phyloP scores from a whole-genome alignment of 1,140 invertebrate species.

The Penaeus indicus region DNA sequence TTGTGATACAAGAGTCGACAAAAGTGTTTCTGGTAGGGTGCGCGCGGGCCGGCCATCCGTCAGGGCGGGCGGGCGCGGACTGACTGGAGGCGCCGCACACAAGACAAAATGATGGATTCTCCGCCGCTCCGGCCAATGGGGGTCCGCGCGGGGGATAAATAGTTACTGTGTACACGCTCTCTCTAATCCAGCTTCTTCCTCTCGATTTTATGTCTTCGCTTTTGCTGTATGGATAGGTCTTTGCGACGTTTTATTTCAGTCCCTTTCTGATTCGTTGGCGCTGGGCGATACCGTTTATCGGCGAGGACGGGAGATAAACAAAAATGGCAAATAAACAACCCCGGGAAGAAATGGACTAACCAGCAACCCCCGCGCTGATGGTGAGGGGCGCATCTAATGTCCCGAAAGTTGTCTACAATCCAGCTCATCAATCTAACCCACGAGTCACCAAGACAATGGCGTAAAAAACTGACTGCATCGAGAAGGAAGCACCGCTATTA shows the following conservation, averaged over 20 bases:
- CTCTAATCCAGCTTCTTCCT: not conserved
- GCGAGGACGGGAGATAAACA: not conserved
- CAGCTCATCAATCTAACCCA: slow-evolving; percentile 54
- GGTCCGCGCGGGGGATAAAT: not conserved
- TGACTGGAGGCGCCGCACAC: slow-evolving; percentile 15
- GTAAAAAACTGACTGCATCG: slow-evolving; percentile 50
- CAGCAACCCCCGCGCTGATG: not conserved
- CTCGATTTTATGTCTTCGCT: too few species aligned
- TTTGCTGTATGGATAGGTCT: too few species aligned
- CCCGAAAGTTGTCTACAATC: slow-evolving; percentile 52
- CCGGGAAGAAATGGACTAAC: not conserved
- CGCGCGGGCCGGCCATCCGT: slow-evolving; percentile 29
- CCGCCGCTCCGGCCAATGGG: slow-evolving; percentile 40
- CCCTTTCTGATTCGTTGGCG: too few species aligned
- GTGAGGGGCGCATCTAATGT: slow-evolving; percentile 55
- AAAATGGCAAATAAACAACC: not conserved
- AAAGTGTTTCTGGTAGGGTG: not conserved
- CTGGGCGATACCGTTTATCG: too few species aligned
- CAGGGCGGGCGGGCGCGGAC: slow-evolving; percentile 5
- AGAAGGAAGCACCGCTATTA: slow-evolving; percentile 58
- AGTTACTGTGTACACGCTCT: not conserved
- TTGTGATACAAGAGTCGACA: not conserved
- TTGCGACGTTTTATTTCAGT: too few species aligned
- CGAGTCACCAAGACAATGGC: slow-evolving; percentile 57
- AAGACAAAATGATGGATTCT: slow-evolving; percentile 54